These are phyloP conservation scores for Agrochola macilenta DNA, from an alignment of 2,888 invertebrate genomes.

Conservation along the genomic window DNA sequence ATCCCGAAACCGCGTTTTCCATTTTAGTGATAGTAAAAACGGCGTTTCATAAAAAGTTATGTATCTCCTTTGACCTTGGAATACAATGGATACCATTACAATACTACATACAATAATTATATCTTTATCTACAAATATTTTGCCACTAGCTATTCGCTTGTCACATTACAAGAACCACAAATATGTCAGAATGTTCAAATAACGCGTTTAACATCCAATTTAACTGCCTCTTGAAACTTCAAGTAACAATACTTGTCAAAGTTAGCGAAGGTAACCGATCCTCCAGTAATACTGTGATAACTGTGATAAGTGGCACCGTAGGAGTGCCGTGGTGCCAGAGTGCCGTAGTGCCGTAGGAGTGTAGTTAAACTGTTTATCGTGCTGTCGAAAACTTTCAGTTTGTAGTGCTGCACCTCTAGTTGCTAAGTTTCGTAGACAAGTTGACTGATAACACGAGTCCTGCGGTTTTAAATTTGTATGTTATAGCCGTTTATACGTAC, in stretches of 20 bases:
- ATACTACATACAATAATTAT: neutral
- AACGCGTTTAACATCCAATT: neutral
- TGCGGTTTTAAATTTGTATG: constrained; percentile 18
- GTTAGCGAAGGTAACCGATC: constrained; percentile 49
- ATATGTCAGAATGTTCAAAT: constrained; percentile 18
- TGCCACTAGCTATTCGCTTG: neutral
- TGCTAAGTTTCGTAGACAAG: constrained; percentile 8
- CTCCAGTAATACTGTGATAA: constrained; percentile 29
- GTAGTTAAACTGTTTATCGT: constrained; percentile 48
- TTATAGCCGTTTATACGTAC: neutral
- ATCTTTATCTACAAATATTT: neutral
- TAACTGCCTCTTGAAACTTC: constrained; percentile 28
- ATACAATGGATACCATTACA: neutral
- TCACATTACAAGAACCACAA: neutral
- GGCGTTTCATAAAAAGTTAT: neutral
- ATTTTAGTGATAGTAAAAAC: neutral
- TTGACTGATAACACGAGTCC: neutral
- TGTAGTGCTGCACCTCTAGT: constrained; percentile 1
- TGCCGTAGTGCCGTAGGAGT: constrained; percentile 11
- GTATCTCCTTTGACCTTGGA: neutral
- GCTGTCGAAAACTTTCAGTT: constrained; percentile 45
- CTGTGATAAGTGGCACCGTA: constrained; percentile 35
- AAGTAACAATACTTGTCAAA: constrained; percentile 25
- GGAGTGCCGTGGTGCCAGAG: constrained; percentile 6
- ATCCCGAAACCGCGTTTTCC: neutral